phyloP scores from a whole-genome alignment of 2,797 vertebrate species.

The Ambastaia sidthimunki region DNA sequence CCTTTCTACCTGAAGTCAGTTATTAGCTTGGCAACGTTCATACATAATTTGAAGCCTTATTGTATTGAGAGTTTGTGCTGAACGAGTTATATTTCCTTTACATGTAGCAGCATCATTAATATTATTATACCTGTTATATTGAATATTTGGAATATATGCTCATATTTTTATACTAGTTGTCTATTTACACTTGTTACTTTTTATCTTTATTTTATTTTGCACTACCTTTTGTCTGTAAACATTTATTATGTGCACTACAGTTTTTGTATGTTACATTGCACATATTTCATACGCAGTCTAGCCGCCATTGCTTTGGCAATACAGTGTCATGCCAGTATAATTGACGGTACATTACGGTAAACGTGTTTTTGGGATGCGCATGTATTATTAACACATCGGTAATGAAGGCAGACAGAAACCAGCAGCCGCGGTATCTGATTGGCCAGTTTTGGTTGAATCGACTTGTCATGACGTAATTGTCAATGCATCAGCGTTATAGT shows the following conservation, averaged over 20 bases:
- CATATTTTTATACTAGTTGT: no score
- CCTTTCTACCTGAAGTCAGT: background rate
- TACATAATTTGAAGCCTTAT: background rate
- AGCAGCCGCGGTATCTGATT: slow-evolving; percentile 52
- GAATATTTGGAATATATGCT: no score
- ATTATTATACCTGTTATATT: no score
- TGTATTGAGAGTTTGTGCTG: background rate
- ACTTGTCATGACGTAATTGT: slow-evolving; percentile 54
- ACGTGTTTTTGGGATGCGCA: background rate
- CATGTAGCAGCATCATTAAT: no score
- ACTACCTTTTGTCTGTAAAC: no score
- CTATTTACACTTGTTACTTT: no score
- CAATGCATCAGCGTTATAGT: slow-evolving; percentile 25
- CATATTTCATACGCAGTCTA: no score
- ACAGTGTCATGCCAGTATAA: no score
- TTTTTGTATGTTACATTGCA: no score
- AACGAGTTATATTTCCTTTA: background rate
- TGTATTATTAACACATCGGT: background rate
- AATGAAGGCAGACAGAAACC: background rate
- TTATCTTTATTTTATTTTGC: no score
- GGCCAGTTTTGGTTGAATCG: slow-evolving; percentile 27
- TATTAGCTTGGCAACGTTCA: background rate
- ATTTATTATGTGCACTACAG: no score
- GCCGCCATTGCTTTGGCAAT: no score
- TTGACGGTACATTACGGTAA: slow-evolving; percentile 1